Percentiles rank a stretch among this genome's conserved stretches.
These are phyloP conservation scores for Holothuria leucospilota DNA, from an alignment of 53 echinoderm and acorn worm species.

Conservation along the genomic window DNA sequence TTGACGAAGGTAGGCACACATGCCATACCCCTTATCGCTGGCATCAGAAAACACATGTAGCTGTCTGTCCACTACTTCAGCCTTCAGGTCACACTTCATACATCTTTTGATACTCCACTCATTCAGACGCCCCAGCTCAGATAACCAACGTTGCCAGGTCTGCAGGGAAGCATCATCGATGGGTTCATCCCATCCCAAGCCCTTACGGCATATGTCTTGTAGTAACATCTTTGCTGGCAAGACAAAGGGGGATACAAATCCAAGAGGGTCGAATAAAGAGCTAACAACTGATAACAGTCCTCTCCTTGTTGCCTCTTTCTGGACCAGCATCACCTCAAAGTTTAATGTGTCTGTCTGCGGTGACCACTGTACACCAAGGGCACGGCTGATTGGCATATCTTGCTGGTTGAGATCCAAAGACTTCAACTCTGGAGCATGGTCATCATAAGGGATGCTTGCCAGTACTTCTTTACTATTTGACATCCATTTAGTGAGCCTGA, in stretches of 20 bases:
- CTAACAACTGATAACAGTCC: constrained; percentile 44
- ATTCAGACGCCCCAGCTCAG: no score
- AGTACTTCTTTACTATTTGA: constrained; percentile 34
- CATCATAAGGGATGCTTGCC: constrained; percentile 18
- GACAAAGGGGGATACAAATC: constrained; percentile 32
- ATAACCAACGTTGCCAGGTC: no score
- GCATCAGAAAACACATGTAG: constrained; percentile 62
- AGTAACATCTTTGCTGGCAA: constrained; percentile 26
- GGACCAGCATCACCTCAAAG: constrained; percentile 8
- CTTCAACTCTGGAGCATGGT: constrained; percentile 27
- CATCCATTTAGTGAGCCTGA: constrained; percentile 49
- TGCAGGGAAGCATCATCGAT: not conserved
- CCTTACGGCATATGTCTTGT: constrained; percentile 28
- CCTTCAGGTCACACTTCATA: constrained; percentile 33
- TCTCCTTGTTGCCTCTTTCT: constrained; percentile 22
- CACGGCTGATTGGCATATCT: constrained; percentile 20
- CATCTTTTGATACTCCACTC: constrained; percentile 51
- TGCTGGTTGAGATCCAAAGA: constrained; percentile 20
- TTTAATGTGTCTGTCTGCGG: constrained; percentile 21
- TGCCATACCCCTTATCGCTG: constrained; percentile 59
- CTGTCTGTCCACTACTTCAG: constrained; percentile 38
- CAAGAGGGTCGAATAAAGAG: constrained; percentile 50
- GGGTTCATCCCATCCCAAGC: constrained; percentile 27
- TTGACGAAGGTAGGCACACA: constrained; percentile 53
- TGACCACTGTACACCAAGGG: constrained; percentile 50